Conservation (phyloP, 2,888 invertebrate genomes). For the Junonia oenone region DNA sequence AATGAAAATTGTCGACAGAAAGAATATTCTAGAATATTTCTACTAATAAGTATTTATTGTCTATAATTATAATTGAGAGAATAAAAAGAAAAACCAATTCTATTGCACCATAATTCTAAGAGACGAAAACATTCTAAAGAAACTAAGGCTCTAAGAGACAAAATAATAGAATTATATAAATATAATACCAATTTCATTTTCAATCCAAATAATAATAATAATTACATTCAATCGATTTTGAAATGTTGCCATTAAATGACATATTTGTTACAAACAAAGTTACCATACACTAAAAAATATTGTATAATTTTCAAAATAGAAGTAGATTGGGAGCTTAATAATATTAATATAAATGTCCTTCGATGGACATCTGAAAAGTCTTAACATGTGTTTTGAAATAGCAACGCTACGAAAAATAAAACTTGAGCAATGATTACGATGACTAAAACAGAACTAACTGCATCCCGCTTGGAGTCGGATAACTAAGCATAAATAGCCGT, state of each 20-base stretch:
- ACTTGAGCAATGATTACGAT: not conserved
- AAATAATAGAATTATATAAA: constrained; percentile 14
- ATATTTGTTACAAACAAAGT: not conserved
- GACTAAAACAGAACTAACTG: not conserved
- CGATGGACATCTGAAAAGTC: not conserved
- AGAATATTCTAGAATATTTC: not conserved
- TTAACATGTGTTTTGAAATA: not conserved
- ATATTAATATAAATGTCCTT: not conserved
- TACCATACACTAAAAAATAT: not conserved
- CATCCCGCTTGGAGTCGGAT: not conserved
- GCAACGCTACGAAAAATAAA: not conserved
- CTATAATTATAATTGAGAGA: constrained; percentile 14
- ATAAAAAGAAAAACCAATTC: not conserved
- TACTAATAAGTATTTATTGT: constrained; percentile 19
- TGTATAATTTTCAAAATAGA: not conserved
- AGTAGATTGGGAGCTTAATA: not conserved
- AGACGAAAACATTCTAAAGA: not conserved
- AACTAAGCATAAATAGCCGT: not conserved
- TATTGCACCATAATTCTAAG: constrained; percentile 14
- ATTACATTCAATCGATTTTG: constrained; percentile 1
- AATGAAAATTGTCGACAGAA: constrained; percentile 2
- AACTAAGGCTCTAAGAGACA: not conserved
- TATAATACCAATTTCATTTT: constrained; percentile 26
- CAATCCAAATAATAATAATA: not conserved
- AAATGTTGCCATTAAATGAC: constrained; percentile 2